A percentile compares a stretch with the other conserved stretches of the same genome.
Conservation (phyloP, 2,888 invertebrate genomes). For the Quadroppia sp. region DNA sequence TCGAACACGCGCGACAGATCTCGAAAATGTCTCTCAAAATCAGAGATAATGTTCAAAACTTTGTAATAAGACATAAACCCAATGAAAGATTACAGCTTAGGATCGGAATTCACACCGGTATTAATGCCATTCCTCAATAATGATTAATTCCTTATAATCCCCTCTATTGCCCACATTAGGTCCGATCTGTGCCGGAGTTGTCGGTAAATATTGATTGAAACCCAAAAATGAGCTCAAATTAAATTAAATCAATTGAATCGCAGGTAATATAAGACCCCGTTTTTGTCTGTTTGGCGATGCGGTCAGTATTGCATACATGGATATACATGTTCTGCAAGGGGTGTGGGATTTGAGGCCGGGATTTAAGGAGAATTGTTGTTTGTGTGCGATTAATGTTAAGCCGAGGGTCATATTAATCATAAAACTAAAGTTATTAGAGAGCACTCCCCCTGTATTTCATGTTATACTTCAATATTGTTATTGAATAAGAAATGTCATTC, state of each 20-base stretch:
- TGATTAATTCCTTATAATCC: too few species aligned
- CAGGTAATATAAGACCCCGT: conserved; percentile 51
- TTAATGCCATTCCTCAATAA: too few species aligned
- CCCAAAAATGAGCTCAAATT: neutral
- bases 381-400: too few species aligned
- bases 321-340: too few species aligned
- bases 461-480: too few species aligned
- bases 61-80: conserved; percentile 81
- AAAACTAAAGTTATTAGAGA: too few species aligned
- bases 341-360: too few species aligned
- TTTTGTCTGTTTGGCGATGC: conserved; percentile 42
- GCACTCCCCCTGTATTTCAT: too few species aligned
- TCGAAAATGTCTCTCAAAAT: conserved; percentile 87
- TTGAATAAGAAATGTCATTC: neutral
- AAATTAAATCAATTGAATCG: neutral
- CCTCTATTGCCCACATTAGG: neutral
- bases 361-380: too few species aligned
- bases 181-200: conserved; percentile 39
- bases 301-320: conserved; percentile 15
- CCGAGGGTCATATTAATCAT: too few species aligned
- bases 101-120: conserved; percentile 81
- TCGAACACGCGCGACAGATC: conserved; percentile 82
- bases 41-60: conserved; percentile 67
- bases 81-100: conserved; percentile 80
- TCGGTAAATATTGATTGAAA: conserved; percentile 28